Evolutionary conservation across 1,140 invertebrate species (phyloP), one percentile per base, ranked within the genome.

Genomic region (Magallana ariakensis): DNA sequence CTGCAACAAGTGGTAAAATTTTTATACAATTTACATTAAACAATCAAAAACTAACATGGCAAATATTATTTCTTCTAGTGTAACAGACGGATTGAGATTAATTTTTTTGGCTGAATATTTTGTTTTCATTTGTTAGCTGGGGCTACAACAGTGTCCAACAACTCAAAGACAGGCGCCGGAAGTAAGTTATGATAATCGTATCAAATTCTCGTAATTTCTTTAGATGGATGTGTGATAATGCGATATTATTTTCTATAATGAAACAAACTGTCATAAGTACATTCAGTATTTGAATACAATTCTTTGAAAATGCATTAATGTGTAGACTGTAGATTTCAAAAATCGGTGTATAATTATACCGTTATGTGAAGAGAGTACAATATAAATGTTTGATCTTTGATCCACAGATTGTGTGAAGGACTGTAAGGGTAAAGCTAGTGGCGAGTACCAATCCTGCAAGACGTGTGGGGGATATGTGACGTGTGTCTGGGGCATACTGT

Each of bases 401-500:
- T n/a, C n/a, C 81, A 60, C 80, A 83, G 70, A 56, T 22, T 92
- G 92, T 85, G 87, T 92, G 15, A 90, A 70, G 15, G 60, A 66
- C 6, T 92, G 92, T 80, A 70, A 62, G 13, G 89, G 89, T 16
- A 56, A 46, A 19, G 57, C 85, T 10, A 90, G 89, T 83, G 92
- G 91, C 9, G 86, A 92, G 80, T 92, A 92, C 85, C 90, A 91
- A 84, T 90, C 90, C 7, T 92, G 92, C 85, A 57, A 62, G 15
- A 89, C 89, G 1, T 92, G 90, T 66, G 16, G 81, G 15, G 80
- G 87, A 9, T 92, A 89, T 60, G 85, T 87, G 16, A 91, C 92
- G 2, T 92, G 92, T 84, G 81, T 84, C 7, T 90, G 88, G 66
- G 87, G 87, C 11, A 89, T 92, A 80, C 81, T 88, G 10, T 89